Evolutionary conservation across 2,797 vertebrate species (phyloP).

Genomic region (Crocidura indochinensis): DNA sequence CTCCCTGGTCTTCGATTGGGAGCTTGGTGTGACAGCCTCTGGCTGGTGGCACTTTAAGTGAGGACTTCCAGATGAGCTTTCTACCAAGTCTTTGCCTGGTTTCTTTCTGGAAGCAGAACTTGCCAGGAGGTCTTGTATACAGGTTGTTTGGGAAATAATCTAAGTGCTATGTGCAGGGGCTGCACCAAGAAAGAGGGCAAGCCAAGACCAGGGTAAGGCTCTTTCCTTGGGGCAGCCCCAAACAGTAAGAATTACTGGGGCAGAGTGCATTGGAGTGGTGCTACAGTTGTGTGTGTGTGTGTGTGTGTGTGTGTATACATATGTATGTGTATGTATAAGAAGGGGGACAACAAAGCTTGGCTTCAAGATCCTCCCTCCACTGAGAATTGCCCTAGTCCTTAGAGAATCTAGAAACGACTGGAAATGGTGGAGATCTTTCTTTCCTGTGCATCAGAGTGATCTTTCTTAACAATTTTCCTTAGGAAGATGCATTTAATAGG

Average conservation of each 20-base stretch:
- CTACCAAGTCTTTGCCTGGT: neutral
- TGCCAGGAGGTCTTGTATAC: neutral
- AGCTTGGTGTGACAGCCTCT: neutral
- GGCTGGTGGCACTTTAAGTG: slow-evolving; percentile 63
- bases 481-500: slow-evolving; percentile 84
- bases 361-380: accelerated
- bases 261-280: too few relatives aligned
- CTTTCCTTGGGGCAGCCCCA: too few relatives aligned
- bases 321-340: too few relatives aligned
- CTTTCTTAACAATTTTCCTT: slow-evolving; percentile 77
- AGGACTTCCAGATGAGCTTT: slow-evolving; percentile 61
- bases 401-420: slow-evolving; percentile 47
- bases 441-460: slow-evolving; percentile 40
- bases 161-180: neutral
- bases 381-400: neutral
- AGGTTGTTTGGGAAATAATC: neutral
- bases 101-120: neutral
- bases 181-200: neutral
- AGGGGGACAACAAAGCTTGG: neutral
- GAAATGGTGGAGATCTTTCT: neutral
- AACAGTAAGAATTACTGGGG: too few relatives aligned
- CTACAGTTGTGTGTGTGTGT: too few relatives aligned
- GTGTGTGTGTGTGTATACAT: too few relatives aligned
- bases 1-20: slow-evolving; percentile 61
- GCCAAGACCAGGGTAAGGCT: neutral